phyloP scores from a whole-genome alignment of 2,797 vertebrate genomes.

The Eleutherodactylus coqui region DNA sequence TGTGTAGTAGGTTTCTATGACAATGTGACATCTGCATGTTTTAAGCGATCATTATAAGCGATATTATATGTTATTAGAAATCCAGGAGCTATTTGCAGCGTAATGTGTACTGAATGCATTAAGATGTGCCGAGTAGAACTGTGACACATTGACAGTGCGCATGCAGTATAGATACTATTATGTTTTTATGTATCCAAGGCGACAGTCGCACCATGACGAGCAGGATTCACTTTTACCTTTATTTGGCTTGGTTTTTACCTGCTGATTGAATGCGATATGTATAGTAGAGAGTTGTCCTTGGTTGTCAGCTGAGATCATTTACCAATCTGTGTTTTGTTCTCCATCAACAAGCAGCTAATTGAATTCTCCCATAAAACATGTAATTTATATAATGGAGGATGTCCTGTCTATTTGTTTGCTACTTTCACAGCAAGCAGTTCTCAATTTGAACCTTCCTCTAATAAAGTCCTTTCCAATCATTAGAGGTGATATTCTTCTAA shows the following conservation, averaged over 20 bases:
- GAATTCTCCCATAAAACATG: slow-evolving; percentile 66
- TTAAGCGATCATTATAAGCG: no score
- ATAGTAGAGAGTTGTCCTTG: slow-evolving; percentile 17
- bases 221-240: slow-evolving; percentile 3
- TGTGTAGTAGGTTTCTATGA: no score
- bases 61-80: background rate
- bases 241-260: slow-evolving; percentile 28
- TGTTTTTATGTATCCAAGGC: slow-evolving; percentile 41
- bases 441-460: slow-evolving; percentile 62
- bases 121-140: background rate
- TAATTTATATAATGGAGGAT: slow-evolving; percentile 47
- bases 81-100: background rate
- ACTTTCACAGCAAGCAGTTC: slow-evolving; percentile 63
- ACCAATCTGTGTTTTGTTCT: slow-evolving; percentile 64
- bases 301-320: slow-evolving; percentile 31
- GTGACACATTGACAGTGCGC: slow-evolving; percentile 1
- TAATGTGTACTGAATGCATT: slow-evolving; percentile 23
- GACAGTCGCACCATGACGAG: slow-evolving; percentile 7
- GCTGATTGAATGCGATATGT: slow-evolving; percentile 23
- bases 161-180: slow-evolving; percentile 42
- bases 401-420: slow-evolving; percentile 26
- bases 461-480: slow-evolving; percentile 71
- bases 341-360: slow-evolving; percentile 70
- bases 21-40: no score
- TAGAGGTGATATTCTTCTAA: slow-evolving; percentile 69